Percentiles rank a stretch among this genome's conserved stretches.
phyloP scores from a whole-genome alignment of 92 coral and sea anemone genomes.

The Pocillopora grandis region DNA sequence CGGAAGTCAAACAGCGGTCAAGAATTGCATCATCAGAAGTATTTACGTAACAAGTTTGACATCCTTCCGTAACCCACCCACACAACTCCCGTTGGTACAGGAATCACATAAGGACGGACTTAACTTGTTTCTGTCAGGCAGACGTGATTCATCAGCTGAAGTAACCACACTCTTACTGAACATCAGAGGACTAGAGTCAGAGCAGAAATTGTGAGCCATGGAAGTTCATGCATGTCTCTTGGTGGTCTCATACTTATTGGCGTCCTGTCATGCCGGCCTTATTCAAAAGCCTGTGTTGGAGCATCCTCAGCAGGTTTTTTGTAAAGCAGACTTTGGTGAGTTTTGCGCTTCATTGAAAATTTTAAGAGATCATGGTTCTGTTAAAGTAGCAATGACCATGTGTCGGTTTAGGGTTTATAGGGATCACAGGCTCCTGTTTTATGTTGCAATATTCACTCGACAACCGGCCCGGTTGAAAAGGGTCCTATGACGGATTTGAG shows the following conservation, averaged over 20 bases:
- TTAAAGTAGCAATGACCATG: no score
- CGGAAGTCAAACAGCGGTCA: neutral
- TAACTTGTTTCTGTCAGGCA: neutral
- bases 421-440: no score
- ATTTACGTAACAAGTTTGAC: neutral
- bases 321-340: conserved; percentile 34
- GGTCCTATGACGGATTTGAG: no score
- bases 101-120: neutral
- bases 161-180: neutral
- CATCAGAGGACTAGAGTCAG: neutral
- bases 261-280: neutral
- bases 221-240: neutral
- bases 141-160: neutral
- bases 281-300: neutral
- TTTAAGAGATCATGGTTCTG: no score
- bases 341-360: neutral
- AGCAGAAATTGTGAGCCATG: neutral
- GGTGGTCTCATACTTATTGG: neutral
- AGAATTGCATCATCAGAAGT: neutral
- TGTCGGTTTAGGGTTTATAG: no score
- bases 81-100: neutral
- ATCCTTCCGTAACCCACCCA: neutral
- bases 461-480: no score
- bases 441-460: no score
- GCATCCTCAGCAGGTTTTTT: conserved; percentile 23